phyloP scores from a whole-genome alignment of 2,113 vertebrate species.

The Clupea harengus region DNA sequence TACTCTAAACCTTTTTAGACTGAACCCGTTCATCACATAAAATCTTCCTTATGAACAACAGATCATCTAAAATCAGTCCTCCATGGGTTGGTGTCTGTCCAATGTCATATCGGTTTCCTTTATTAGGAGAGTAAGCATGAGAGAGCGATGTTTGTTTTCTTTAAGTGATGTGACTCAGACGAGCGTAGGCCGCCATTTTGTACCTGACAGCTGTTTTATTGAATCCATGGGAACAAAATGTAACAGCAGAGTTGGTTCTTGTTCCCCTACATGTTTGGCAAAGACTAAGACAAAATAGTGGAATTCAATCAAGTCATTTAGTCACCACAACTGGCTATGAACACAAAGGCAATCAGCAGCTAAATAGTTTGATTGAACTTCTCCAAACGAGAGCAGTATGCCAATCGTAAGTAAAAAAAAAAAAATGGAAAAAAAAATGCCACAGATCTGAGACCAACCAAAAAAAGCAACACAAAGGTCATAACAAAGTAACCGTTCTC shows the following conservation, averaged over 20 bases:
- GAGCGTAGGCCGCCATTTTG: background rate
- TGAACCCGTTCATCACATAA: background rate
- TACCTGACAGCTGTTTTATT: constrained; percentile 47
- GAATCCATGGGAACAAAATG: constrained; percentile 36
- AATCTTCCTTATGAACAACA: background rate
- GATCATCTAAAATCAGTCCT: background rate
- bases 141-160: background rate
- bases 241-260: constrained; percentile 30
- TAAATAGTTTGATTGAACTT: constrained; percentile 6
- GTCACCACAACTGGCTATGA: background rate
- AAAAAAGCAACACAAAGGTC: background rate
- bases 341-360: background rate
- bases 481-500: background rate
- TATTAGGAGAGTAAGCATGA: background rate
- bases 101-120: background rate
- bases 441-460: constrained; percentile 5
- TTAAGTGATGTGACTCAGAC: background rate
- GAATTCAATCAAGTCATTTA: constrained; percentile 7
- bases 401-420: background rate
- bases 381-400: background rate
- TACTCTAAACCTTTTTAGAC: background rate
- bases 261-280: constrained; percentile 26
- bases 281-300: constrained; percentile 28
- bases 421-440: background rate
- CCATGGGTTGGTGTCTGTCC: background rate